Percentiles rank a stretch among this genome's conserved stretches.
Evolutionary conservation across 1,140 invertebrate genomes (phyloP).

Genomic region (Adelges cooleyi): DNA sequence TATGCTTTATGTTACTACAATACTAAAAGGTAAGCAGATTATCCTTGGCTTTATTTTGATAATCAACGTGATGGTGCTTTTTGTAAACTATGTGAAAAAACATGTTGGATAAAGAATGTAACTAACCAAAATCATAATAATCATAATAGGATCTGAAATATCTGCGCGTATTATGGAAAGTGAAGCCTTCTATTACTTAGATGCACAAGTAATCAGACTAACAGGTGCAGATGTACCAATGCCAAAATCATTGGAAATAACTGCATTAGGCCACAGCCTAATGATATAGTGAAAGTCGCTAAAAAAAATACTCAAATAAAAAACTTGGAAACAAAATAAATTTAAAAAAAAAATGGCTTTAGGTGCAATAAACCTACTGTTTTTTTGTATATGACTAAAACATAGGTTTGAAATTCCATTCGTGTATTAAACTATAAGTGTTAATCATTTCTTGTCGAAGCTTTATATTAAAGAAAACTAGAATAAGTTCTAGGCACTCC

Average conservation of each 20-base stretch:
- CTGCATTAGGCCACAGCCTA: conserved; percentile 63
- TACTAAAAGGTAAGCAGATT: not conserved
- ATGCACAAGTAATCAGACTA: conserved; percentile 86
- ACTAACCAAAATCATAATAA: too few species aligned
- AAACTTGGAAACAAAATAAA: too few species aligned
- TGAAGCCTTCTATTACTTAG: conserved; percentile 88
- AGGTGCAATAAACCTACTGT: not conserved
- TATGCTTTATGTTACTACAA: too few species aligned
- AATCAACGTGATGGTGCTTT: not conserved
- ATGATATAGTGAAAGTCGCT: conserved; percentile 53
- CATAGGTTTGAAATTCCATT: conserved; percentile 7
- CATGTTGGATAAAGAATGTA: too few species aligned
- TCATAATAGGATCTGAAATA: conserved; percentile 91
- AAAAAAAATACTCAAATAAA: conserved; percentile 51
- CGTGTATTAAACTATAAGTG: conserved; percentile 4
- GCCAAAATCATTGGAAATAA: conserved; percentile 76
- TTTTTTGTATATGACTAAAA: not conserved
- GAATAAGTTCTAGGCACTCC: too few species aligned
- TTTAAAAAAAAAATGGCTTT: not conserved
- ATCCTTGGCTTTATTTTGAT: not conserved
- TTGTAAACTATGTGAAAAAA: not conserved
- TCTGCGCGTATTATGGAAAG: conserved; percentile 89
- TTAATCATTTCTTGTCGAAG: conserved; percentile 4
- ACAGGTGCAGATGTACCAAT: conserved; percentile 93
- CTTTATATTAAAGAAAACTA: too few species aligned